A percentile compares a stretch with the other conserved stretches of the same genome.
Conservation (phyloP, 2,888 invertebrate genomes). For the Microplitis manilae region DNA sequence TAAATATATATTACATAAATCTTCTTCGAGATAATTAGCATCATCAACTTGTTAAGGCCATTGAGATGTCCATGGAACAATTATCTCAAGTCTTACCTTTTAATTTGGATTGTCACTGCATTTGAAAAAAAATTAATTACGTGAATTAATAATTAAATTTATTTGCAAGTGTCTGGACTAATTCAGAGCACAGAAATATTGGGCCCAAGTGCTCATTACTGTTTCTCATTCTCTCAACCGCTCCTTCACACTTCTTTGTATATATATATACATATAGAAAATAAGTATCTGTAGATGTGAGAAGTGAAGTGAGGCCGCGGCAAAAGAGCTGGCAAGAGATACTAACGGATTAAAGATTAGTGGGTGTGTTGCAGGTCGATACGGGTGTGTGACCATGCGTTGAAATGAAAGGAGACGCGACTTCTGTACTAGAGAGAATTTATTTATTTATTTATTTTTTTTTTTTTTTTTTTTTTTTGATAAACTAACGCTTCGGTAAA, state of each 20-base stretch:
- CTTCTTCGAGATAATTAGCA: not conserved
- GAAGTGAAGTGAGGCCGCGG: slow-evolving; percentile 22
- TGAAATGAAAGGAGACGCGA: slow-evolving; percentile 70
- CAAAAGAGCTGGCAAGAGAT: slow-evolving; percentile 42
- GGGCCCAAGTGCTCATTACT: slow-evolving; percentile 29
- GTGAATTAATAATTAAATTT: too few species aligned
- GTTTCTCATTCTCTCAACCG: slow-evolving; percentile 27
- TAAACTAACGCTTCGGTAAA: not conserved
- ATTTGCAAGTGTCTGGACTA: slow-evolving; percentile 1
- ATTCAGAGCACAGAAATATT: not conserved
- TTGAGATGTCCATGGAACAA: not conserved
- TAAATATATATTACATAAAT: slow-evolving; percentile 15
- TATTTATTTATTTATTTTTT: not conserved
- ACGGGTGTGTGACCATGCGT: slow-evolving; percentile 68
- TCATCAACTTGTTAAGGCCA: not conserved
- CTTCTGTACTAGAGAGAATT: slow-evolving; percentile 39
- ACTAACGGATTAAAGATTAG: slow-evolving; percentile 63
- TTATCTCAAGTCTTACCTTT: not conserved
- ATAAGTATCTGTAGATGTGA: slow-evolving; percentile 21
- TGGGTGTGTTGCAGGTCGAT: slow-evolving; percentile 66
- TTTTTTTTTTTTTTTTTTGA: not conserved
- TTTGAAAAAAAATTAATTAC: not conserved
- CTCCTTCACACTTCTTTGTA: not conserved
- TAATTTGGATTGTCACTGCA: not conserved
- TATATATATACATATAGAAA: slow-evolving; percentile 27